Evolutionary conservation across 2,113 vertebrate genomes (phyloP).

Genomic region (Phycodurus eques): DNA sequence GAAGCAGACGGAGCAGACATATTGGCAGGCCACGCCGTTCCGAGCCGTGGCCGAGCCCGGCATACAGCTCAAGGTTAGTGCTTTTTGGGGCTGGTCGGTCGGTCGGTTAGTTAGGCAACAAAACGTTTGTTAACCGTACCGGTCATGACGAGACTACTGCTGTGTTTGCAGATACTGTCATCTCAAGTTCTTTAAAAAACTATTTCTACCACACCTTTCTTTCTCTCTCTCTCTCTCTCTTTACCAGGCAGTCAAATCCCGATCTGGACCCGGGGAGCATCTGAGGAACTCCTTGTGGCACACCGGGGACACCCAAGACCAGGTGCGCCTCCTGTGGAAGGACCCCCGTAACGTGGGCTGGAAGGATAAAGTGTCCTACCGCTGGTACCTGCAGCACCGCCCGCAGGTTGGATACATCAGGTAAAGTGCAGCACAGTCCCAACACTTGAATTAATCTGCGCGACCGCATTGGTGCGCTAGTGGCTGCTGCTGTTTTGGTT

Average conservation of each 20-base stretch:
- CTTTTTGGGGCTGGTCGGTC: too few species aligned
- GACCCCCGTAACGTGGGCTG: conserved; percentile 95
- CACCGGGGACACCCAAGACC: conserved; percentile 92
- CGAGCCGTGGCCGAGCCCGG: conserved; percentile 95
- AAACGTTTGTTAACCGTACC: not conserved
- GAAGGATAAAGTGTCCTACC: conserved; percentile 99
- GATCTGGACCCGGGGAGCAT: conserved; percentile 91
- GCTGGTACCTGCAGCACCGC: conserved; percentile 97
- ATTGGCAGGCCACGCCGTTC: conserved; percentile 98
- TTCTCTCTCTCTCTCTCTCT: not conserved
- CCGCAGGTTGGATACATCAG: conserved; percentile 97
- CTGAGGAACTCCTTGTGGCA: conserved; percentile 97
- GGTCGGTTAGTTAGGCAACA: too few species aligned
- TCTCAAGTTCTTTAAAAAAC: not conserved
- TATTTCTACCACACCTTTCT: not conserved
- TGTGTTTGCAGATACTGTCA: not conserved
- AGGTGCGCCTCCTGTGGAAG: conserved; percentile 97
- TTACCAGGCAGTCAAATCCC: conserved; percentile 91
- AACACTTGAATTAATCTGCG: not conserved
- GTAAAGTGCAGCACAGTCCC: conserved; percentile 42
- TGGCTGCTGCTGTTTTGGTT: not conserved
- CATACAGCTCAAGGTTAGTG: conserved; percentile 93
- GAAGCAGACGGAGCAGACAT: conserved; percentile 99
- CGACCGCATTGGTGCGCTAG: not conserved
- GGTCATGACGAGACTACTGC: not conserved